A percentile compares a stretch with the other conserved stretches of the same genome.
phyloP scores from a whole-genome alignment of 2,888 invertebrate species.

The Drosophila diplacantha region DNA sequence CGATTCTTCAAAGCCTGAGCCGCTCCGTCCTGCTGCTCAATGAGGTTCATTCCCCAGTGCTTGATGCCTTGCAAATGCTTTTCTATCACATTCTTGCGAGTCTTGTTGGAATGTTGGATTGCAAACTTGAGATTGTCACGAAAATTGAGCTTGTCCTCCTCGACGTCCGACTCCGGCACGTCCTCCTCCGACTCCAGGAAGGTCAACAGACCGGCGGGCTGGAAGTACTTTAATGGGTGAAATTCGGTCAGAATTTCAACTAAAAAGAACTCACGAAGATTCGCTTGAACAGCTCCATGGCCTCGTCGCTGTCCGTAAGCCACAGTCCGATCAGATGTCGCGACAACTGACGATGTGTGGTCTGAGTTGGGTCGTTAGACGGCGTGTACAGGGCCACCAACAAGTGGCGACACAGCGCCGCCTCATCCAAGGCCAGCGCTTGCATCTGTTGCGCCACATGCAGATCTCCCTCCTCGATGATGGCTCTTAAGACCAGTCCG shows the following conservation, averaged over 20 bases:
- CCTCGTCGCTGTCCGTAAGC: constrained; percentile 95
- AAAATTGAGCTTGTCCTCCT: constrained; percentile 85
- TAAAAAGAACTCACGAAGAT: constrained; percentile 84
- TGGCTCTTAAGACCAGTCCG: constrained; percentile 96
- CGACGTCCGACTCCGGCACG: constrained; percentile 82
- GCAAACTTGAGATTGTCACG: constrained; percentile 97
- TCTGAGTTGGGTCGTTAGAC: constrained; percentile 86
- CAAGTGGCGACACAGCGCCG: constrained; percentile 95
- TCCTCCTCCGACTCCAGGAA: constrained; percentile 92
- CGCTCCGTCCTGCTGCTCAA: constrained; percentile 76
- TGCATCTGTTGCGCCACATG: constrained; percentile 96
- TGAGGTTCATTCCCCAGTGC: constrained; percentile 83
- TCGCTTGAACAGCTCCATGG: constrained; percentile 89
- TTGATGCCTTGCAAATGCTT: constrained; percentile 84
- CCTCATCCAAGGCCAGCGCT: constrained; percentile 95
- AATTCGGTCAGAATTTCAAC: background rate
- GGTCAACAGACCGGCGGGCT: constrained; percentile 94
- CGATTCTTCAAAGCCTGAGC: constrained; percentile 80
- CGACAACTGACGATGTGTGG: constrained; percentile 94
- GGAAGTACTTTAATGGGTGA: constrained; percentile 2
- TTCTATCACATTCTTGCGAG: constrained; percentile 86
- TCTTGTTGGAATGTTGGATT: constrained; percentile 85
- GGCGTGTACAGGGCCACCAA: constrained; percentile 92
- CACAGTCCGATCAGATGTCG: constrained; percentile 96
- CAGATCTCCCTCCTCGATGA: constrained; percentile 98